Evolutionary conservation across 2,797 vertebrate genomes (phyloP).

Genomic region (Dallia pectoralis): DNA sequence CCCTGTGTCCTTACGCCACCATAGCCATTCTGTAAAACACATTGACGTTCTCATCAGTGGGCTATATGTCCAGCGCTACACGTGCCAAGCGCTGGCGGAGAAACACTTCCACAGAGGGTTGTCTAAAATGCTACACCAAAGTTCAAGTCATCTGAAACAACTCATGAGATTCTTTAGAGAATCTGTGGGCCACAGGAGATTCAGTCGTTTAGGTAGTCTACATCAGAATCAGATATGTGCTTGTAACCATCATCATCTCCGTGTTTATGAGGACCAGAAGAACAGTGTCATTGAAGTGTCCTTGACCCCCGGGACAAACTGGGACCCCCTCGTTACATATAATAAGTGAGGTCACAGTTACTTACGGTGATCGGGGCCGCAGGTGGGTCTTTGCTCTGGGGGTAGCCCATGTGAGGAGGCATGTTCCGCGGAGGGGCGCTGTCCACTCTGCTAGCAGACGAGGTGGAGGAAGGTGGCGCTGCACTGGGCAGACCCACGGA

Average conservation of each 20-base stretch:
- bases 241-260: background rate
- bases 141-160: background rate
- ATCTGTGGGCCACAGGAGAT: background rate
- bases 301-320: background rate
- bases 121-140: background rate
- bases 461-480: constrained; percentile 55
- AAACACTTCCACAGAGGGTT: background rate
- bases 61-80: too few relatives aligned
- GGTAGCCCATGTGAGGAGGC: constrained; percentile 67
- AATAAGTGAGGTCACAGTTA: background rate
- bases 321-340: background rate
- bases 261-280: background rate
- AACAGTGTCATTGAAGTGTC: background rate
- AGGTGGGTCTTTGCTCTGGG: constrained; percentile 74
- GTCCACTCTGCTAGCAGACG: constrained; percentile 74
- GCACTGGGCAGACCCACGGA: constrained; percentile 71
- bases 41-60: background rate
- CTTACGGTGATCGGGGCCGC: constrained; percentile 77
- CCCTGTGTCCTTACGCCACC: constrained; percentile 77
- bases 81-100: too few relatives aligned
- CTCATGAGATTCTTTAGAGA: background rate
- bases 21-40: constrained; percentile 85
- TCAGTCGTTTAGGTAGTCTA: background rate
- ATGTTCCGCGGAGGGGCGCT: constrained; percentile 65
- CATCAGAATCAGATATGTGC: background rate